These are phyloP conservation scores for Tinea semifulvella DNA, from an alignment of 2,888 invertebrate species.

Conservation along the genomic window DNA sequence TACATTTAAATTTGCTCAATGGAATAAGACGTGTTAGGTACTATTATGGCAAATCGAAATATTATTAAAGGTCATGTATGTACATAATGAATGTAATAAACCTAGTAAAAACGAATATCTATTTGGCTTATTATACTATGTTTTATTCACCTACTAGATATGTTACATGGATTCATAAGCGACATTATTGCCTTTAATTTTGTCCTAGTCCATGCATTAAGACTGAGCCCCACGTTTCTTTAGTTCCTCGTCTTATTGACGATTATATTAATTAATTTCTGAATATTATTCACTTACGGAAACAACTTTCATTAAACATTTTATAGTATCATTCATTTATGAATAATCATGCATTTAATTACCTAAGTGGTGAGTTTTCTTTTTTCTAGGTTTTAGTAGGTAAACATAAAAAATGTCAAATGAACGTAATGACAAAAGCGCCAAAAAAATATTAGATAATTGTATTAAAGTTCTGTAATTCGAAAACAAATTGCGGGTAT, in stretches of 20 bases:
- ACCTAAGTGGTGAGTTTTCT: no score
- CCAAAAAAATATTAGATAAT: neutral
- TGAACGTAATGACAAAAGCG: no score
- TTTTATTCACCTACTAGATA: neutral
- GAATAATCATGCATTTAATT: no score
- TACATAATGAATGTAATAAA: no score
- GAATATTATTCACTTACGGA: no score
- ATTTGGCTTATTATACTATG: neutral
- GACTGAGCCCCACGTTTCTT: constrained; percentile 10
- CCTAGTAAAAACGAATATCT: neutral
- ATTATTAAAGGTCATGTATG: constrained; percentile 2
- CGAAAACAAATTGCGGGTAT: constrained; percentile 15
- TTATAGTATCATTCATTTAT: no score
- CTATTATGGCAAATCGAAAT: neutral
- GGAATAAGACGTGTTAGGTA: constrained; percentile 14
- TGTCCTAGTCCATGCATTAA: constrained; percentile 5
- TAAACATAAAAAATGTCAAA: no score
- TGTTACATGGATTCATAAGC: constrained; percentile 1
- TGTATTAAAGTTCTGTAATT: constrained; percentile 8
- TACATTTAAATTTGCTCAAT: constrained; percentile 45
- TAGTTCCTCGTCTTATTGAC: constrained; percentile 11
- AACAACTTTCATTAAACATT: no score
- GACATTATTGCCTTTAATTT: no score
- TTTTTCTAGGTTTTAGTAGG: no score
- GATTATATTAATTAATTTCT: constrained; percentile 9